Percentiles rank a stretch among this genome's conserved stretches.
These are phyloP conservation scores for Cheilosia vernalis DNA, from an alignment of 2,888 invertebrate species.

Conservation along the genomic window DNA sequence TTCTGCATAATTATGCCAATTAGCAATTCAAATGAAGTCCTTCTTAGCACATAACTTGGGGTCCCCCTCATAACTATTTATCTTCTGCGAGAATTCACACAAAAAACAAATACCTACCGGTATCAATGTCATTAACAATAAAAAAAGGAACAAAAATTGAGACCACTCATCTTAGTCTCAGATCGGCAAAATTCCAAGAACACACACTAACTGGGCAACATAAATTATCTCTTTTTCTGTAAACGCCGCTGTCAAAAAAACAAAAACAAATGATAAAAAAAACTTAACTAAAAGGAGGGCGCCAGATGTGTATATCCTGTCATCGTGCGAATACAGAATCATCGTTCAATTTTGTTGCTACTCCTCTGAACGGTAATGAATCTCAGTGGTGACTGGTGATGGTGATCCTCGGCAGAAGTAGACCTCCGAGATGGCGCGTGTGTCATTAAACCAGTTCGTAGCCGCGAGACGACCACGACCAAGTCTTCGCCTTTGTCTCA, in stretches of 20 bases:
- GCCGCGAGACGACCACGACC: not conserved
- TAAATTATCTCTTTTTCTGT: slow-evolving; percentile 59
- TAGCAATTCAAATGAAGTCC: slow-evolving; percentile 70
- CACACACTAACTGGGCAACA: slow-evolving; percentile 62
- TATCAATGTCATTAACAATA: slow-evolving; percentile 44
- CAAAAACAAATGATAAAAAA: slow-evolving; percentile 14
- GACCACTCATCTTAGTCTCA: slow-evolving; percentile 15
- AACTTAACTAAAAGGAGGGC: slow-evolving; percentile 71
- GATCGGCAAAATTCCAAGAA: slow-evolving; percentile 64
- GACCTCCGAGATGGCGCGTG: slow-evolving; percentile 66
- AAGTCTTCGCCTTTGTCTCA: slow-evolving; percentile 6
- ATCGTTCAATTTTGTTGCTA: slow-evolving; percentile 63
- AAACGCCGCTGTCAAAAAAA: slow-evolving; percentile 64
- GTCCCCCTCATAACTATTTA: slow-evolving; percentile 66
- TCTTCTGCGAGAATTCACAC: slow-evolving; percentile 61
- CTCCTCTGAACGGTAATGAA: slow-evolving; percentile 3
- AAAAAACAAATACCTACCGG: slow-evolving; percentile 39
- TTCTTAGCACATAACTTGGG: slow-evolving; percentile 31
- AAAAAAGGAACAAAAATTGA: slow-evolving; percentile 10
- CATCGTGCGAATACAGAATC: slow-evolving; percentile 65
- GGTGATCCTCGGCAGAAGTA: slow-evolving; percentile 44
- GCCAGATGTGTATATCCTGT: slow-evolving; percentile 75
- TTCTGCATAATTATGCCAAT: slow-evolving; percentile 53
- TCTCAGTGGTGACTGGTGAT: not conserved
- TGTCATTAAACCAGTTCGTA: slow-evolving; percentile 67